Evolutionary conservation across 2,888 invertebrate species (phyloP).

Genomic region (Plebejus argus): DNA sequence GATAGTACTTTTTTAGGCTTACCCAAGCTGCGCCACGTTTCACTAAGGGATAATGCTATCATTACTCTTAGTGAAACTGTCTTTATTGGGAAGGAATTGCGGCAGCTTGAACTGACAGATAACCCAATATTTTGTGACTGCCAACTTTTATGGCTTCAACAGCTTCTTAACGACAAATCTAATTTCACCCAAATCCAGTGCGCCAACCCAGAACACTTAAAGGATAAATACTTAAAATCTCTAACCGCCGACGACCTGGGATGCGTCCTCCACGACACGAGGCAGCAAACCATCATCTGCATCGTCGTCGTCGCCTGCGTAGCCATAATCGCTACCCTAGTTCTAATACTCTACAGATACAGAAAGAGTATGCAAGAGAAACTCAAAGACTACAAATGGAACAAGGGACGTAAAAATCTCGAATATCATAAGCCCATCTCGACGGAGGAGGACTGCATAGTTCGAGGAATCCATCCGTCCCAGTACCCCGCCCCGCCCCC

Average conservation of each 20-base stretch:
- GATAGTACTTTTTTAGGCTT: constrained; percentile 89
- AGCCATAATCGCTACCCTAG: constrained; percentile 85
- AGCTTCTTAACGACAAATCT: constrained; percentile 84
- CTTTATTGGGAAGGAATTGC: constrained; percentile 89
- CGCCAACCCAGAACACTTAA: constrained; percentile 85
- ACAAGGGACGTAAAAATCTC: constrained; percentile 90
- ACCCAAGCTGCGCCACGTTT: constrained; percentile 88
- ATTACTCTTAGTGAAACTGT: constrained; percentile 88
- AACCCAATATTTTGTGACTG: constrained; percentile 92
- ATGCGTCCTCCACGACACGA: constrained; percentile 89
- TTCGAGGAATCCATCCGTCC: constrained; percentile 82
- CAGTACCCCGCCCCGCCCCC: constrained; percentile 77
- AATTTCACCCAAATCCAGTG: constrained; percentile 88
- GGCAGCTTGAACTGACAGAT: constrained; percentile 88
- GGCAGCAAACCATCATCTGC: constrained; percentile 90
- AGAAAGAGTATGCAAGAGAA: constrained; percentile 90
- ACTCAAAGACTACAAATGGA: constrained; percentile 91
- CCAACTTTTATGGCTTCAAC: constrained; percentile 88
- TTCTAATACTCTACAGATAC: constrained; percentile 88
- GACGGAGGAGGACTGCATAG: constrained; percentile 90
- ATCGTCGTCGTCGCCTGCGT: constrained; percentile 88
- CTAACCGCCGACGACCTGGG: constrained; percentile 89
- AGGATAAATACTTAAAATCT: constrained; percentile 84
- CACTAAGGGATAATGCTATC: constrained; percentile 89
- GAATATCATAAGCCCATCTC: constrained; percentile 95